These are phyloP conservation scores for Hipparchia semele DNA, from an alignment of 2,888 invertebrate species.

Conservation along the genomic window DNA sequence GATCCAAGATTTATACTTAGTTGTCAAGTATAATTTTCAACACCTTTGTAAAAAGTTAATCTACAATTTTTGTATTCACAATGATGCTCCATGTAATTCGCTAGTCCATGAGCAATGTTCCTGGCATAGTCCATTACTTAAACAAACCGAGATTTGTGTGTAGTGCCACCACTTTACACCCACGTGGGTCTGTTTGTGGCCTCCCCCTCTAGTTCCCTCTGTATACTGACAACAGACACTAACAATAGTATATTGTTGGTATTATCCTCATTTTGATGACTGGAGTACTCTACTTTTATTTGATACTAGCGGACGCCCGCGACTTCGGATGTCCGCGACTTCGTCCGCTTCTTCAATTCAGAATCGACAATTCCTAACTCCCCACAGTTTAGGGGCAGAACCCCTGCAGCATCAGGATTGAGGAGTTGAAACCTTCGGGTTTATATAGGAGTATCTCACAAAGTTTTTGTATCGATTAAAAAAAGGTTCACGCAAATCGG, in stretches of 20 bases:
- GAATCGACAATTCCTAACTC: no score
- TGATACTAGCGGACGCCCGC: not conserved
- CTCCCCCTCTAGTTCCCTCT: conserved; percentile 36
- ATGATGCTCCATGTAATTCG: conserved; percentile 46
- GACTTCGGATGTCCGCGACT: no score
- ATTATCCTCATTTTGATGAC: conserved; percentile 6
- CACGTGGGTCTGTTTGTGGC: conserved; percentile 62
- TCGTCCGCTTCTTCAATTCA: no score
- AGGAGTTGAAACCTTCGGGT: no score
- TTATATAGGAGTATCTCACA: no score
- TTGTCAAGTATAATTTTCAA: not conserved
- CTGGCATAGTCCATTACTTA: conserved; percentile 79
- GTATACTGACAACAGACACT: conserved; percentile 37
- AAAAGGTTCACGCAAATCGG: no score
- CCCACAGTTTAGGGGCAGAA: no score
- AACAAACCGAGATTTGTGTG: conserved; percentile 71
- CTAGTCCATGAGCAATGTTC: conserved; percentile 52
- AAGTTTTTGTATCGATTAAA: no score
- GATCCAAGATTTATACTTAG: no score
- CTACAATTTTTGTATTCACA: not conserved
- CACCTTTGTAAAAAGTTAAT: no score
- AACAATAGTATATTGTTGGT: conserved; percentile 21
- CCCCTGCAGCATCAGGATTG: no score
- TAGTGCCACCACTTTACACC: conserved; percentile 72
- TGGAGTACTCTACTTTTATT: conserved; percentile 13